Evolutionary conservation across 2,113 vertebrate species (phyloP), one percentile per base, ranked within the genome.

Genomic region (Alligator mississippiensis): DNA sequence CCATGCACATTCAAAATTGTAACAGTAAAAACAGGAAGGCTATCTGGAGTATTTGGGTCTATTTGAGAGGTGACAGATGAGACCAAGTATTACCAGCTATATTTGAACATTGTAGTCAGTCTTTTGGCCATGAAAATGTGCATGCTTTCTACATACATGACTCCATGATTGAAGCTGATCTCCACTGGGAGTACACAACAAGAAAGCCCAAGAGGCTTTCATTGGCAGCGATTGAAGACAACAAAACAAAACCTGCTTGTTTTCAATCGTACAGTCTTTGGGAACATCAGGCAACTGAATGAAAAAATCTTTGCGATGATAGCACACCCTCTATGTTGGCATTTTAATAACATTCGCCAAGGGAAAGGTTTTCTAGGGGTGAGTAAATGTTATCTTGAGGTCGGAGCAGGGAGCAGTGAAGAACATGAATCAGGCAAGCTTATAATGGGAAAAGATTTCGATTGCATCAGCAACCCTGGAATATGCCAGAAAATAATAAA

Each of bases 161-260:
- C 91, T 61, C 25, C 34, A 34, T n/a, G 58, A 87, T 19, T 58
- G 85, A 28, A 2, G 74, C 30, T 47, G 9, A 47, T 47, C 77
- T 84, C 47, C 82, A 80, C 5, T 60, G 13, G 15, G 34, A 85
- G 28, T 55, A 91, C 6, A 61, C 93, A 25, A 38, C 19, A 91
- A 79, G 63, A 93, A 76, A 70, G 30, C 60, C 24, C 85, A 83
- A 76, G 80, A 76, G 55, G 77, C 17, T 93, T 92, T 83, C 63
- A 28, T 85, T 93, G 68, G 89, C 59, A 47, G 60, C 88, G 34
- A 62, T 90, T 86, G 68, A 95, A 93, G 85, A 3, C 1, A 68
- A 84, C 77, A 79, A 89, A 92, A 25, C 5, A 86, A 77, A 47
- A 18, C 1, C 1, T 81, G 24, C 25, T 72, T 11, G 13, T 59